phyloP scores from a whole-genome alignment of 2,797 vertebrate genomes.

The Dipus sagitta region DNA sequence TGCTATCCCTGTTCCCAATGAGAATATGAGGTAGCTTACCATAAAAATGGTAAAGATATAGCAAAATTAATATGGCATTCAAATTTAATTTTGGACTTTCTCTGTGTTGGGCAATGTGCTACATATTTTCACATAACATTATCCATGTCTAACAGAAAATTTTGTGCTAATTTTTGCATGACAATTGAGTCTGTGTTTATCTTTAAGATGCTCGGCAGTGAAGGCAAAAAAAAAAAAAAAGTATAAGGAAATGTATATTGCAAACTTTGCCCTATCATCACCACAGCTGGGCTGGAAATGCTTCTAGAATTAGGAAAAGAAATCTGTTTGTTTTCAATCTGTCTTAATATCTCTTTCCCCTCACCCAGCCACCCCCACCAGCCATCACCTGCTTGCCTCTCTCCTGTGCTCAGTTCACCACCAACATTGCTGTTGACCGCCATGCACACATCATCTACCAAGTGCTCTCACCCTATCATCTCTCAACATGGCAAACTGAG shows the following conservation, averaged over 20 bases:
- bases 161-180: slow-evolving; percentile 46
- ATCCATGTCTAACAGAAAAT: slow-evolving; percentile 50
- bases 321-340: neutral
- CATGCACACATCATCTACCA: neutral
- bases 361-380: too few species aligned
- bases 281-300: neutral
- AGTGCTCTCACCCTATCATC: neutral
- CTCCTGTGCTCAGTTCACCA: neutral
- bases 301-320: neutral
- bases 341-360: neutral
- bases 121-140: slow-evolving; percentile 29
- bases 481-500: neutral
- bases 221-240: neutral
- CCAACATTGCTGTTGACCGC: neutral
- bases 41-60: slow-evolving; percentile 6
- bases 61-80: neutral
- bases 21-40: neutral
- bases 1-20: slow-evolving; percentile 32
- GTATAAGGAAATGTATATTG: neutral
- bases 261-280: neutral
- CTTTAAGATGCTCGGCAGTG: neutral
- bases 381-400: neutral
- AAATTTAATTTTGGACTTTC: slow-evolving; percentile 13
- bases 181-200: slow-evolving; percentile 18
- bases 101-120: neutral